Conservation (phyloP, 2,797 vertebrate genomes). For the Sebastiscus albofasciatus region DNA sequence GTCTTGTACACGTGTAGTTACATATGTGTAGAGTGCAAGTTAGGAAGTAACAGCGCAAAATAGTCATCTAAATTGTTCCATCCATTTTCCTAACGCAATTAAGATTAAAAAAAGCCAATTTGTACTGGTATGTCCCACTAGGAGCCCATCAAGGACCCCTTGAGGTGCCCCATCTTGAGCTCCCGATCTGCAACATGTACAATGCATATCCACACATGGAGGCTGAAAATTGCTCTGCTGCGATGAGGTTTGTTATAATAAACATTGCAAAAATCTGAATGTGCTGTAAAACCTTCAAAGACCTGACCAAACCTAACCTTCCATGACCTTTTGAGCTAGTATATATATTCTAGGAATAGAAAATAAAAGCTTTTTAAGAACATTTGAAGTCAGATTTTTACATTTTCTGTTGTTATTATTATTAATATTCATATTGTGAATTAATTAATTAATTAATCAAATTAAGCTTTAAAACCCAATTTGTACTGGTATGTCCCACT, state of each 20-base stretch:
- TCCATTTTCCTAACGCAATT: too few relatives aligned
- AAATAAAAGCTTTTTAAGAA: background rate
- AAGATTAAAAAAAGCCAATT: background rate
- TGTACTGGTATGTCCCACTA: background rate
- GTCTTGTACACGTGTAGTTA: background rate
- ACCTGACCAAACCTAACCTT: background rate
- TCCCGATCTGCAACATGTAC: too few relatives aligned
- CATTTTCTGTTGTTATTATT: background rate
- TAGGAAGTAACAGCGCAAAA: background rate
- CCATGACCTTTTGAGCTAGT: background rate
- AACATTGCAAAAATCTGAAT: background rate
- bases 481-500: background rate
- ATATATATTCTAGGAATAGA: too few relatives aligned
- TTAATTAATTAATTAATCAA: too few relatives aligned
- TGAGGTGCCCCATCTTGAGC: background rate
- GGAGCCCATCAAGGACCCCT: conserved; percentile 4
- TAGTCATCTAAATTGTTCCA: too few relatives aligned
- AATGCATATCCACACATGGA: too few relatives aligned
- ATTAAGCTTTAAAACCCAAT: background rate
- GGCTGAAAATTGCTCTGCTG: conserved; percentile 4
- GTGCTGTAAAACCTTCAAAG: background rate
- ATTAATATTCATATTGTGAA: background rate
- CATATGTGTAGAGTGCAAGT: background rate
- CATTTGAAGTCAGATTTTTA: background rate
- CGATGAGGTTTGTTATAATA: background rate